Evolutionary conservation across 2,888 invertebrate genomes (phyloP), one percentile per base, ranked within the genome.

Genomic region (Thysanoteuthis rhombus): DNA sequence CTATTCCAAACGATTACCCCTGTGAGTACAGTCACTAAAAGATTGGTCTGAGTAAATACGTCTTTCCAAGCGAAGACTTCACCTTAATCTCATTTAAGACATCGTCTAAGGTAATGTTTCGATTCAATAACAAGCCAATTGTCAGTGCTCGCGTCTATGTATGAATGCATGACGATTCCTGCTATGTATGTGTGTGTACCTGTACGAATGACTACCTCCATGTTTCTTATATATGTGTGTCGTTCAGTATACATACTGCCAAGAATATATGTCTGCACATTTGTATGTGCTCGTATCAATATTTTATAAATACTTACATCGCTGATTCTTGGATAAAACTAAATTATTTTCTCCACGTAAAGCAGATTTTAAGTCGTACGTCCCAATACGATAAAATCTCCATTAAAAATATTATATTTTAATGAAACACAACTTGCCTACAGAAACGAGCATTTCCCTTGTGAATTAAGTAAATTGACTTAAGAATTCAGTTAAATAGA

Each of bases 401-500:
- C 75, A 75, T 75, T 75, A 75, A 75, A 75, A 75, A 75, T 75
- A 75, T n/a, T 75, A 36, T 75, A 75, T 75, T 75, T 75, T 75
- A 75, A 75, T 75, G 75, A 75, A 75, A 75, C n/a, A 75, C n/a
- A 75, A 75, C 75, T 75, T 75, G 75, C 75, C 75, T 36, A 75
- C 16, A 75, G 75, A 75, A 75, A 75, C 75, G 12, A 36, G n/a
- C n/a, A 75, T 75, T 75, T 75, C 75, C 75, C 75, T 75, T 36
- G 75, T 75, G 75, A 8, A 75, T 75, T n/a, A n/a, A 36, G 75
- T 12, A 75, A 75, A 75, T 75, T n/a, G n/a, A 75, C 75, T 75
- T 75, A 75, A 75, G 75, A 75, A 75, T 75, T 75, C n/a, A 75
- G 75, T 75, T 75, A 75, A 75, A 75, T 75, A 75, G 75, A 75